Percentiles rank a stretch among this genome's conserved stretches.
These are phyloP conservation scores for Oxyteleia sp. DNA, from an alignment of 2,888 invertebrate genomes.

Conservation along the genomic window DNA sequence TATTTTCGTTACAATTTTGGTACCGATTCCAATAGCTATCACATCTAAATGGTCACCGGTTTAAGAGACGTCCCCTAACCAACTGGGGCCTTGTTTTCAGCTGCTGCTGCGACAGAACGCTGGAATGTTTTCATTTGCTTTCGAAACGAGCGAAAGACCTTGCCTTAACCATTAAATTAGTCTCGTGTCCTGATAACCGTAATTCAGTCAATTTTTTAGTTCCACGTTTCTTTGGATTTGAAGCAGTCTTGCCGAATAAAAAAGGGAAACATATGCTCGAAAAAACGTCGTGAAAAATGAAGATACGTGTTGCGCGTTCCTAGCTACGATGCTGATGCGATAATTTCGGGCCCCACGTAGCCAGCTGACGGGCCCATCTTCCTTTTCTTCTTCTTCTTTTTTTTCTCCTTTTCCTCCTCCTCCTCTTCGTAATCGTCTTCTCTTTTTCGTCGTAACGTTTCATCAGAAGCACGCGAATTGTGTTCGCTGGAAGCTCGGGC, in stretches of 20 bases:
- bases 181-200: constrained; percentile 52
- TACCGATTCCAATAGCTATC: constrained; percentile 60
- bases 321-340: constrained; percentile 60
- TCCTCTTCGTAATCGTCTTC: constrained; percentile 1
- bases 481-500: constrained; percentile 39
- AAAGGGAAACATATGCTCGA: constrained; percentile 58
- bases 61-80: constrained; percentile 28
- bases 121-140: constrained; percentile 69
- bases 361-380: constrained; percentile 30
- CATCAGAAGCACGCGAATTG: constrained; percentile 47
- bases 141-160: constrained; percentile 39
- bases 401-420: neutral
- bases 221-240: constrained; percentile 83
- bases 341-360: constrained; percentile 45
- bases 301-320: constrained; percentile 27
- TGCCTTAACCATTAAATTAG: constrained; percentile 55
- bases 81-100: neutral
- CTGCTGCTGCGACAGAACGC: constrained; percentile 52
- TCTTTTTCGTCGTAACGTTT: constrained; percentile 12
- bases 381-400: neutral
- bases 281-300: constrained; percentile 45
- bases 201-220: constrained; percentile 80
- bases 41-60: constrained; percentile 32
- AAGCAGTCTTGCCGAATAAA: constrained; percentile 82
- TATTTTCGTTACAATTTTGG: constrained; percentile 61